Base-by-base conservation (phyloP, 1,140 invertebrate species). In the Hylaeus anthracinus region DNA sequence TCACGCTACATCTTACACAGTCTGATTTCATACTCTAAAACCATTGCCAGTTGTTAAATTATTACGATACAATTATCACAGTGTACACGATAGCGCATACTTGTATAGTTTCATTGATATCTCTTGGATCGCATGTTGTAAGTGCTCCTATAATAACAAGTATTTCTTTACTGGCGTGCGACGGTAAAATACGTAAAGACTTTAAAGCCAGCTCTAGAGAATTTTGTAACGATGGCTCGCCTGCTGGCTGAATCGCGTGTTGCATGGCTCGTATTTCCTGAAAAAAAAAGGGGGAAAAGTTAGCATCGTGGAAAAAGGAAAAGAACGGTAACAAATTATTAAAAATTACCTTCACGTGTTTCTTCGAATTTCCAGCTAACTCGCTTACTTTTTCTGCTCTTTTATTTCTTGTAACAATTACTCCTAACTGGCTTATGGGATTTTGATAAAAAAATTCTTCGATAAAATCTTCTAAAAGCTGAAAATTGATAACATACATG, bases 381-480 rank as follows among this genome's bases (percentile, higher is more conserved):
- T 99, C 98, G 75, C 97, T 96, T 5, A 99, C 91, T 94, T 97
- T 98, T 90, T 99, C 98, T 26, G 98, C 98, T 88, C 98, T 94
- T 94, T 99, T 99, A 89, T 99, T 99, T 88, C 97, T 96, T 75
- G 98, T 97, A 14, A 96, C 93, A 86, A 99, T 97, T 66, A 99
- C 94, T 39, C 98, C 99, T 63, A 99, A 93, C 93, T 99, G 99
- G 92, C 98, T 98, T 69, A 99, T 98, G 58, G 99, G 99, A 94
- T 99, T 99, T 94, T 99, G 98, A 93, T 99, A 98, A 93, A 99
- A 99, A 91, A 97, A 99, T 93, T 99, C 98, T 86, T 98, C 97
- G 73, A 99, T 96, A 92, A 99, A 99, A 83, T 96, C 95, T 94
- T 99, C 97, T 70, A 99, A 90, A 43, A 99, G 93, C 97, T 99